Conservation (phyloP, 2,888 invertebrate species). For the Rotaria socialis region DNA sequence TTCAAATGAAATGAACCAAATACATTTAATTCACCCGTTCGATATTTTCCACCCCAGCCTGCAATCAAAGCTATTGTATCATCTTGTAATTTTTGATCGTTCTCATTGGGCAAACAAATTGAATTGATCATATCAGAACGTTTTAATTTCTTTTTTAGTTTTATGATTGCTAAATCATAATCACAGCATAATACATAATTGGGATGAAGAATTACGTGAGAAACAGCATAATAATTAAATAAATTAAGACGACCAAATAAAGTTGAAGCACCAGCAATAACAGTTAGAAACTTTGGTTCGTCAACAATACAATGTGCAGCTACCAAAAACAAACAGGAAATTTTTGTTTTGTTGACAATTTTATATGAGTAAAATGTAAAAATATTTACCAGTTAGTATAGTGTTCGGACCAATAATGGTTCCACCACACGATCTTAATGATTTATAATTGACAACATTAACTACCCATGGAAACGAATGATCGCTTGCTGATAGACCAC, state of each 20-base stretch:
- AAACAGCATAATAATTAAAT: conserved; percentile 18
- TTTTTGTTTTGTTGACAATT: too few relatives aligned
- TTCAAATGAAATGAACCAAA: conserved; percentile 30
- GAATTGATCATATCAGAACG: conserved; percentile 1
- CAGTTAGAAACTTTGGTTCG: background rate
- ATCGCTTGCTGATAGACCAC: background rate
- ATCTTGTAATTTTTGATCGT: background rate
- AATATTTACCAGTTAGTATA: background rate
- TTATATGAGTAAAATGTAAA: background rate
- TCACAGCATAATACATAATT: background rate
- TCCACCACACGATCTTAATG: conserved; percentile 23
- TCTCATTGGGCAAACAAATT: background rate
- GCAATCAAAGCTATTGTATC: background rate
- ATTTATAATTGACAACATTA: conserved; percentile 3
- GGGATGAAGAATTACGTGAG: background rate
- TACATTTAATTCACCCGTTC: background rate
- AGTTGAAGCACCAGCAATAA: background rate
- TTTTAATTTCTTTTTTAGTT: background rate
- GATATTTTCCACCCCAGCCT: conserved; percentile 18
- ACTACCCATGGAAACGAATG: conserved; percentile 18
- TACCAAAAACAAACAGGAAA: background rate
- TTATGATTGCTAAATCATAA: conserved; percentile 28
- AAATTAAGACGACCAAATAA: conserved; percentile 1
- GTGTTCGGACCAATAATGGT: background rate
- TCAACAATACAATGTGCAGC: conserved; percentile 30